These are phyloP conservation scores for Cyclopterus lumpus DNA, from an alignment of 2,797 vertebrate species.

Conservation along the genomic window DNA sequence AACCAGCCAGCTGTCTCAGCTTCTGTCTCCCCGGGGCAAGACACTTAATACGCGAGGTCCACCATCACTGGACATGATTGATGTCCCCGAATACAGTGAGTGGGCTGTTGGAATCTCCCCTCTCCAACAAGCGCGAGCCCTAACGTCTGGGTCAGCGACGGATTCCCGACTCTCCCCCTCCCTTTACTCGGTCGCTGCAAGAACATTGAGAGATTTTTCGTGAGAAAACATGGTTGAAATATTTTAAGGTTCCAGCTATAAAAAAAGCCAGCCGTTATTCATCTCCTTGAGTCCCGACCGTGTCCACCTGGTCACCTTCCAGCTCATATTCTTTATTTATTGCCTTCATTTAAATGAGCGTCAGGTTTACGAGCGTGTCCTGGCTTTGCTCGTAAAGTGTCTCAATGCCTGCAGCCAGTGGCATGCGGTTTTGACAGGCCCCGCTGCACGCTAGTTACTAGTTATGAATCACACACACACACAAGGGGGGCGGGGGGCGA, in stretches of 20 bases:
- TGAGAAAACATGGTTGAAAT: constrained; percentile 7
- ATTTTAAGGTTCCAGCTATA: not conserved
- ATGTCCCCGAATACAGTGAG: constrained; percentile 50
- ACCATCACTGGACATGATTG: constrained; percentile 46
- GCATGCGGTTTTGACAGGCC: not conserved
- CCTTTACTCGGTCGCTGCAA: not conserved
- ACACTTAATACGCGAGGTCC: constrained; percentile 48
- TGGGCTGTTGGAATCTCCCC: constrained; percentile 8
- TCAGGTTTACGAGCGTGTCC: constrained; percentile 64
- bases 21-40: constrained; percentile 55
- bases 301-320: constrained; percentile 52
- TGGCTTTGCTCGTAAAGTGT: constrained; percentile 49
- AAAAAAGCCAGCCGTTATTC: constrained; percentile 38
- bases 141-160: constrained; percentile 9
- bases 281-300: constrained; percentile 7
- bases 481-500: not conserved
- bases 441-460: not conserved
- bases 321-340: constrained; percentile 63
- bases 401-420: constrained; percentile 19
- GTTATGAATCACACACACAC: not conserved
- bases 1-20: constrained; percentile 68
- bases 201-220: not conserved
- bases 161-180: not conserved
- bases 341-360: constrained; percentile 51
- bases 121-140: constrained; percentile 22